phyloP scores from a whole-genome alignment of 2,888 invertebrate species.

The Orthonevra nobilis region DNA sequence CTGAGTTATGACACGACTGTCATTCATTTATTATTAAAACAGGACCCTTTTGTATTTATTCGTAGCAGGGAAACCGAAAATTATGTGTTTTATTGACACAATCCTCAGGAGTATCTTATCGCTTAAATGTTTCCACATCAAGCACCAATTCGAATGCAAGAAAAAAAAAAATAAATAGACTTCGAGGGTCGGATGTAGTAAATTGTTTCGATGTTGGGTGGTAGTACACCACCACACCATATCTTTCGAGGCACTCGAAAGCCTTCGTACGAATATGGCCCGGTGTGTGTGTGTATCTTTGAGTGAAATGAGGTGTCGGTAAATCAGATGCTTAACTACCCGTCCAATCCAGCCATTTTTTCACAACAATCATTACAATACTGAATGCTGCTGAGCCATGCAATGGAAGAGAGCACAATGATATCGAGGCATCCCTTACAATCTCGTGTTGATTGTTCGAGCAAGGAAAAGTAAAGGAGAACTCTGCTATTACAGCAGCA shows the following conservation, averaged over 20 bases:
- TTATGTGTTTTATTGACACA: conserved; percentile 29
- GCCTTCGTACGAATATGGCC: too few relatives aligned
- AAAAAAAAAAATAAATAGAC: too few relatives aligned
- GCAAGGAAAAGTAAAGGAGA: background rate
- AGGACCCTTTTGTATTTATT: background rate
- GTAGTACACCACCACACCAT: too few relatives aligned
- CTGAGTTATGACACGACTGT: background rate
- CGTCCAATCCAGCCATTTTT: conserved; percentile 23
- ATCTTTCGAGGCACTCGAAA: too few relatives aligned
- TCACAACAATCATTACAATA: conserved; percentile 1
- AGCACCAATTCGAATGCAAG: too few relatives aligned
- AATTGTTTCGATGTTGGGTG: conserved; percentile 24
- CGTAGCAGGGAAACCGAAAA: conserved; percentile 1
- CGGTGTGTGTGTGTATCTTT: conserved; percentile 9
- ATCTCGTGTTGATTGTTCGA: conserved; percentile 46
- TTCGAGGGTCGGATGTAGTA: too few relatives aligned
- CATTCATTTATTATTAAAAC: conserved; percentile 8
- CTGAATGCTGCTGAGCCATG: background rate
- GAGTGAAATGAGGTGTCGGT: conserved; percentile 47
- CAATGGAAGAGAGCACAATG: conserved; percentile 14
- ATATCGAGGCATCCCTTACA: conserved; percentile 29
- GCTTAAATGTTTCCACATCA: conserved; percentile 21
- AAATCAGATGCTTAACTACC: conserved; percentile 63
- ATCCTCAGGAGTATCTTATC: conserved; percentile 29
- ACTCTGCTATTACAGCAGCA: background rate